phyloP scores from a whole-genome alignment of 2,797 vertebrate genomes.

The Nyctibius grandis region DNA sequence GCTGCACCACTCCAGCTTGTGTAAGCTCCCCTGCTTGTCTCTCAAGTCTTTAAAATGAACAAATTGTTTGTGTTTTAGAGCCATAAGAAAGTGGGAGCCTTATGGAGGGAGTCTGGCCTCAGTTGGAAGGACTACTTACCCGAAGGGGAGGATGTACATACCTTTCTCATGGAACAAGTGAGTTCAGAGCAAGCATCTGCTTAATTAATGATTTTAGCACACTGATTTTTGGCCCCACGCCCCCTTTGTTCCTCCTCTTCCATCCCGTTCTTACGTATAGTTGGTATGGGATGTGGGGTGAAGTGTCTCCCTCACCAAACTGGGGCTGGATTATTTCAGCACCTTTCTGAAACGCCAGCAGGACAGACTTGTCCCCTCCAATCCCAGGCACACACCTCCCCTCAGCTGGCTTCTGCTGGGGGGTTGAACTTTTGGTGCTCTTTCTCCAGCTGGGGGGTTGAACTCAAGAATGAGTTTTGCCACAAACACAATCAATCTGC shows the following conservation, averaged over 20 bases:
- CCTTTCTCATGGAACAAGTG: slow-evolving; percentile 91
- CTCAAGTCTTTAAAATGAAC: background rate
- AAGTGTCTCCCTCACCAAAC: rapidly evolving
- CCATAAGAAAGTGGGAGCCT: slow-evolving; percentile 93
- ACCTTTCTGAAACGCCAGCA: background rate
- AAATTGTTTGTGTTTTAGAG: slow-evolving; percentile 79
- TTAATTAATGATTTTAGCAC: background rate
- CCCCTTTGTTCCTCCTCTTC: background rate
- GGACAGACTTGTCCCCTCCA: rapidly evolving
- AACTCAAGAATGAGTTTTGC: background rate
- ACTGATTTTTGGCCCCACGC: rapidly evolving
- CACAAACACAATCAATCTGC: background rate
- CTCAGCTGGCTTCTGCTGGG: background rate
- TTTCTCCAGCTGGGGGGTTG: background rate
- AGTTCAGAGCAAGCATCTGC: background rate
- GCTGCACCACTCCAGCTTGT: background rate
- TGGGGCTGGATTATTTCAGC: background rate
- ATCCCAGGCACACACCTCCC: background rate
- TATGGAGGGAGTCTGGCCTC: slow-evolving; percentile 92
- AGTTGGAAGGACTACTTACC: slow-evolving; percentile 89
- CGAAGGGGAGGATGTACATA: slow-evolving; percentile 88
- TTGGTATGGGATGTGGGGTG: background rate
- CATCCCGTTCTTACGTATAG: rapidly evolving
- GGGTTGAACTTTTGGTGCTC: too few relatives aligned
- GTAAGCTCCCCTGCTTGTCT: background rate